Evolutionary conservation across 2,797 vertebrate species (phyloP).

Genomic region (Pseudocheirus occidentalis): DNA sequence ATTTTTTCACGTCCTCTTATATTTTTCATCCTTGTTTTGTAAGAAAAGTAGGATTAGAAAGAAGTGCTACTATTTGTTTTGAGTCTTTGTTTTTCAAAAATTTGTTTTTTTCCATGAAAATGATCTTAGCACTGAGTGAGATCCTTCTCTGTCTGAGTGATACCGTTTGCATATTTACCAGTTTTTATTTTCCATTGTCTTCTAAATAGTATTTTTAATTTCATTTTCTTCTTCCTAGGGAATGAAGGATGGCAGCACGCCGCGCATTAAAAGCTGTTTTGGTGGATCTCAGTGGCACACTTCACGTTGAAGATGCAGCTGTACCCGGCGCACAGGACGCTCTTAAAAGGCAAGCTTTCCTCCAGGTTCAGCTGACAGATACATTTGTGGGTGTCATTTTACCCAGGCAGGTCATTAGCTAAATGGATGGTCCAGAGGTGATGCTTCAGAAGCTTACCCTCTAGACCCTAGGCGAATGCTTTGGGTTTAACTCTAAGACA

Average conservation of each 20-base stretch:
- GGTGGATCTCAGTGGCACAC: slow-evolving; percentile 96
- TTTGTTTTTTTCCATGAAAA: slow-evolving; percentile 16
- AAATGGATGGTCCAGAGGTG: slow-evolving; percentile 49
- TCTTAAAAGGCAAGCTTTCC: slow-evolving; percentile 89
- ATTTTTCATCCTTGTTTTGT: slow-evolving; percentile 43
- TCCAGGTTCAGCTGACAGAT: slow-evolving; percentile 63
- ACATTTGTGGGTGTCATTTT: slow-evolving; percentile 43
- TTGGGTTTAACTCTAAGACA: slow-evolving; percentile 49
- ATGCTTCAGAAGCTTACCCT: slow-evolving; percentile 32
- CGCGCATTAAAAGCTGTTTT: slow-evolving; percentile 92
- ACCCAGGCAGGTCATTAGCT: slow-evolving; percentile 61
- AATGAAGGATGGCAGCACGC: slow-evolving; percentile 88
- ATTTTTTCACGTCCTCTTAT: slow-evolving; percentile 30
- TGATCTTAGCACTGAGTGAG: slow-evolving; percentile 42
- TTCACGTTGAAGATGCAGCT: slow-evolving; percentile 94
- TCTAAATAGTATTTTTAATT: slow-evolving; percentile 76
- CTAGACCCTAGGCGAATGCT: slow-evolving; percentile 12
- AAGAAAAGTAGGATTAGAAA: slow-evolving; percentile 15
- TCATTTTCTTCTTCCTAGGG: slow-evolving; percentile 73
- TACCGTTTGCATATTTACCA: slow-evolving; percentile 70
- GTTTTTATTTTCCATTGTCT: slow-evolving; percentile 83
- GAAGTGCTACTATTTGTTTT: slow-evolving; percentile 47
- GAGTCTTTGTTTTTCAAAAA: slow-evolving; percentile 52
- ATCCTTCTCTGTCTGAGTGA: slow-evolving; percentile 53
- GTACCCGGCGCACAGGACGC: slow-evolving; percentile 95